These are phyloP conservation scores for Macrocentrus cingulum DNA, from an alignment of 1,140 invertebrate species.

Conservation along the genomic window DNA sequence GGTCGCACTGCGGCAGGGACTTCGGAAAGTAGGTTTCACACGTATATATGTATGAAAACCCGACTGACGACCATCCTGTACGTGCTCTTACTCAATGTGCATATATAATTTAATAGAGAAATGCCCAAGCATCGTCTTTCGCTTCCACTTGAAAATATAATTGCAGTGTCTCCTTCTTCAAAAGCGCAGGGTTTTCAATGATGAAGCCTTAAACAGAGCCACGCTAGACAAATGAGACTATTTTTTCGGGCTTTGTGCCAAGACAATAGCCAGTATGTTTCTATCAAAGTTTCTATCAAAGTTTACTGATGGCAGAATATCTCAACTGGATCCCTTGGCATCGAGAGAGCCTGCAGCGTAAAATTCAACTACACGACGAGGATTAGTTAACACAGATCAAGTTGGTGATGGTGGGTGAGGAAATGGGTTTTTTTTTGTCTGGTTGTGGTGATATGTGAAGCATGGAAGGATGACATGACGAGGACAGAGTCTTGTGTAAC, in stretches of 20 bases:
- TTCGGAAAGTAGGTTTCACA: constrained; percentile 6
- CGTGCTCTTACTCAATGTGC: not conserved
- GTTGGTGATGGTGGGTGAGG: no score
- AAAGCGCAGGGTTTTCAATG: no score
- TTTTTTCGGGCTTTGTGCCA: no score
- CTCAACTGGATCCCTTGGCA: no score
- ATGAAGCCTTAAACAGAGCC: no score
- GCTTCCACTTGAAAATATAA: not conserved
- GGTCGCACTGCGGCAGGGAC: constrained; percentile 20
- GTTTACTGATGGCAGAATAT: no score
- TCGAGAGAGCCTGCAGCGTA: not conserved
- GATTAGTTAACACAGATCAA: no score
- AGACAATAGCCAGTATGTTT: no score
- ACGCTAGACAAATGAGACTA: no score
- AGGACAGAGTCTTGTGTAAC: not conserved
- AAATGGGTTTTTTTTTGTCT: no score
- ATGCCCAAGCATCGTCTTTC: no score
- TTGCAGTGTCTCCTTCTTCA: not conserved
- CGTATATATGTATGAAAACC: not conserved
- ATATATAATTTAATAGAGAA: not conserved
- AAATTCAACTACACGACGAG: not conserved
- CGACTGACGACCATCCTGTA: not conserved
- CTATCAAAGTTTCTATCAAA: no score
- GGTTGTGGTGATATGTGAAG: not conserved
- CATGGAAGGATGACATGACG: not conserved